Base-by-base conservation (phyloP, 2,113 vertebrate genomes). In the Tachysurus fulvidraco region DNA sequence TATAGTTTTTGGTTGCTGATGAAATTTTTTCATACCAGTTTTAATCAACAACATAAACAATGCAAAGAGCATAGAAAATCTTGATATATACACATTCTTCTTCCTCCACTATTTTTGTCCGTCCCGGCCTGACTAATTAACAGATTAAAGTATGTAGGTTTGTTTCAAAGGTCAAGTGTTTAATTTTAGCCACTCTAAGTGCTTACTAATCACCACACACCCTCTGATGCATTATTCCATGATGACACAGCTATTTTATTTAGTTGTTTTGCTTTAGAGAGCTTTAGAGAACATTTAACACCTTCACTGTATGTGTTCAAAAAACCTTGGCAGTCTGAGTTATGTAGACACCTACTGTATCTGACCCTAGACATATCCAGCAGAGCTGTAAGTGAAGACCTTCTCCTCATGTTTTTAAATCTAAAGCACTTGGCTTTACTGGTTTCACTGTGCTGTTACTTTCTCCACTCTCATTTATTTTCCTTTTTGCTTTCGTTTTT, bases 351-450 rank as follows among this genome's bases (percentile, higher is more conserved):
- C 65, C 78, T 77, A 36, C 4, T 55, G 52, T 55, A 79, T 30
- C 71, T 71, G 79, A 28, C 69, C 23, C 12, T 67, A 82, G 78
- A 85, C 41, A 83, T 83, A 28, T 82, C 52, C 25, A 14, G 62
- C 36, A 67, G 55, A 71, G 86, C 87, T 90, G 83, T 88, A 80
- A 90, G 90, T 81, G 86, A 83, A 87, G 78, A 87, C 67, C 77
- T 91, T 62, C 77, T n/a, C 4, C 81, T 90, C 88, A 83, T 85
- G 77, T 80, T 78, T 60, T 88, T 91, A 77, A 44, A 89, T 90
- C 60, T 73, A 28, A 46, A 86, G 76, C 52, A 55, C 85, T 50
- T 79, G 21, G 60, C 65, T 59, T 74, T 62, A 79, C 65, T 89
- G 76, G 36, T 86, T 86, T 84, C 59, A 46, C 52, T 41, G 59